Evolutionary conservation across 2,113 vertebrate species (phyloP).

Genomic region (Microtus richardsoni): DNA sequence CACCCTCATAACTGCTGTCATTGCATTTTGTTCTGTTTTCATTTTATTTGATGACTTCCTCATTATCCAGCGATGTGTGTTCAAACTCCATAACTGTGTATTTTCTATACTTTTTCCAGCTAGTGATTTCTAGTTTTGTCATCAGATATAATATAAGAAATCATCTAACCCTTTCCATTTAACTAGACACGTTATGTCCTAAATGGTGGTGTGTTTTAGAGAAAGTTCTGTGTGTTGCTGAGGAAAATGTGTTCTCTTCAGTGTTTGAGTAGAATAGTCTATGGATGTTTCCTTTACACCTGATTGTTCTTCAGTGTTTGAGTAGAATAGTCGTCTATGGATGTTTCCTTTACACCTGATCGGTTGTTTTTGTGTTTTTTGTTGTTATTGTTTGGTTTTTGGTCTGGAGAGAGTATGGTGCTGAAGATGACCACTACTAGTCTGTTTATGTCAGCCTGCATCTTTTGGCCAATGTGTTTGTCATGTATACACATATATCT

Average conservation of each 20-base stretch:
- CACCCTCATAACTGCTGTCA: background rate
- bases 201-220: background rate
- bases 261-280: background rate
- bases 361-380: background rate
- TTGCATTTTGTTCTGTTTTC: background rate
- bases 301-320: background rate
- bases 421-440: background rate
- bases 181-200: background rate
- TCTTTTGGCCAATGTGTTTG: too few species aligned
- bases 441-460: background rate
- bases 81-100: background rate
- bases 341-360: background rate
- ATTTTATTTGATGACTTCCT: background rate
- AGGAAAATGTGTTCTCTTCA: background rate
- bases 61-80: background rate
- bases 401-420: background rate
- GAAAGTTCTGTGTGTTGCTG: background rate
- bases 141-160: background rate
- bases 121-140: background rate
- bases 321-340: background rate
- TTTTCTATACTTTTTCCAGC: background rate
- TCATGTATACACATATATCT: background rate
- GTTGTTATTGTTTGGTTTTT: too few species aligned
- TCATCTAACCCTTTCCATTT: background rate
- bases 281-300: background rate